Evolutionary conservation across 2,113 vertebrate genomes (phyloP), one percentile per base, ranked within the genome.

Genomic region (Climacteris rufus): DNA sequence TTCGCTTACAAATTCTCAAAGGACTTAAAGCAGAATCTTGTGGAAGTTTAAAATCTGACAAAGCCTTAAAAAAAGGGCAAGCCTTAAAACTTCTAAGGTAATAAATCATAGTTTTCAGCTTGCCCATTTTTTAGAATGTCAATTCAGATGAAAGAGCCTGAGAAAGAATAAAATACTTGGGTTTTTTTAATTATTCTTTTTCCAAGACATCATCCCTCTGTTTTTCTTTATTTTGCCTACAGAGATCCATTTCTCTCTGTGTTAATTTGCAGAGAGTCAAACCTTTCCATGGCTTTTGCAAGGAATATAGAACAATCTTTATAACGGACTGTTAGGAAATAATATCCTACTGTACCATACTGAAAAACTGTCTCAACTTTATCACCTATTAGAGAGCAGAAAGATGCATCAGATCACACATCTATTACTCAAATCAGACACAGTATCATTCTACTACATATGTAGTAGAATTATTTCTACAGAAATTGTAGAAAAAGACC

Each of bases 1-100:
- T 96, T 90, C 1, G 0, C 81, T 94, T 96, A 92, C 89, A 93
- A 96, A 94, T 96, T 92, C 88, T 86, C 94, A 90, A 75, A 94
- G 57, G 90, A 90, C 76, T 83, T 59, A 68, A 47, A 85, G 65
- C 76, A 68, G 69, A 87, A 90, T 94, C 72, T 87, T 3, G 1
- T 93, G 69, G 64, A 93, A 77, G 56, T 92, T 95, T 94, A 78
- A 90, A 96, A 93, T 82, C 61, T 69, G 76, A 95, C 54, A 90
- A 74, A 88, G 44, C 44, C 44, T 83, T 83, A 6, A 71, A 71
- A 64, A 72, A 81, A 79, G 83, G 8, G 19, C 60, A 71, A 75
- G 44, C 75, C 45, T 59, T 93, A 79, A 90, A 96, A 96, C 69
- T 84, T 93, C 47, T 56, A 90, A 60, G 60, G 60, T 82, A 93